phyloP scores from a whole-genome alignment of 2,888 invertebrate species.

The Elysia crispata region DNA sequence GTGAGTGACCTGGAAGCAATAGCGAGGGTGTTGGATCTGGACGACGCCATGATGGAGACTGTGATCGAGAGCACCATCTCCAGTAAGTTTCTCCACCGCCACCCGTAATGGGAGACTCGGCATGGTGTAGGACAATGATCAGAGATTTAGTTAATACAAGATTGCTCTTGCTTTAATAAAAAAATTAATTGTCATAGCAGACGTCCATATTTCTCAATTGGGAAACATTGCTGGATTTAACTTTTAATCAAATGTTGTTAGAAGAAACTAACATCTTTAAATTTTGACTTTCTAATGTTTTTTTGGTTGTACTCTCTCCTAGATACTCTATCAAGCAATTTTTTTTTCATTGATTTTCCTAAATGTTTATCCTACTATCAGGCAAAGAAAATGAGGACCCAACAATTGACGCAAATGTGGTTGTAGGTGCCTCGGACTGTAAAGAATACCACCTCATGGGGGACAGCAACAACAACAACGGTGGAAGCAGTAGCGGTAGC shows the following conservation, averaged over 20 bases:
- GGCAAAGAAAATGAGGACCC: slow-evolving; percentile 74
- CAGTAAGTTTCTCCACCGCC: slow-evolving; percentile 39
- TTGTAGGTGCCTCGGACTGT: slow-evolving; percentile 49
- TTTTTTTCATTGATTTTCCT: background rate
- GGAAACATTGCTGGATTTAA: too few species aligned
- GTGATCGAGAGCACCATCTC: slow-evolving; percentile 47
- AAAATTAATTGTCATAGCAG: too few species aligned
- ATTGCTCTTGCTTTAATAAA: too few species aligned
- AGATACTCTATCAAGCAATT: too few species aligned
- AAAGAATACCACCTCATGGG: slow-evolving; percentile 56
- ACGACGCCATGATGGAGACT: slow-evolving; percentile 49
- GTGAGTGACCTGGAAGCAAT: slow-evolving; percentile 54
- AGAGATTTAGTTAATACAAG: too few species aligned
- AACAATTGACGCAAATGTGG: slow-evolving; percentile 44
- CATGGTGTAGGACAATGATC: too few species aligned
- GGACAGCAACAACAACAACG: slow-evolving; percentile 53
- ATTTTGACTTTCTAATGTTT: too few species aligned
- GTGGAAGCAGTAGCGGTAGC: slow-evolving; percentile 31
- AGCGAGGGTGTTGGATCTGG: slow-evolving; percentile 53
- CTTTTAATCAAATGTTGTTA: too few species aligned
- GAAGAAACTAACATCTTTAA: too few species aligned
- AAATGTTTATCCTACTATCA: slow-evolving; percentile 35
- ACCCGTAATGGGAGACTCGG: too few species aligned
- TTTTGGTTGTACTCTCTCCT: too few species aligned
- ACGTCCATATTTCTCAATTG: too few species aligned